phyloP scores from a whole-genome alignment of 1,140 invertebrate genomes.

The Bombus polaris region DNA sequence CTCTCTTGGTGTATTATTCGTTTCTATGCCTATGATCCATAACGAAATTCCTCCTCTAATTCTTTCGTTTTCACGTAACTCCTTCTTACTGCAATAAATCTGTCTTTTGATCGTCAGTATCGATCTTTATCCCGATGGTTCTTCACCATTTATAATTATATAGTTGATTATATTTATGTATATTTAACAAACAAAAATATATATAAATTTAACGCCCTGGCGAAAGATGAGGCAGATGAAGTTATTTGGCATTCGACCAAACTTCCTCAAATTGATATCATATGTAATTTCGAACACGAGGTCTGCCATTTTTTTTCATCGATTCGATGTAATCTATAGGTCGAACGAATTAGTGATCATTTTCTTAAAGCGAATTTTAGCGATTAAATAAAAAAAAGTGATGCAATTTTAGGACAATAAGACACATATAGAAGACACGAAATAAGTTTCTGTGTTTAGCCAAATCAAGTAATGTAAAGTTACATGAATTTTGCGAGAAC shows the following conservation, averaged over 20 bases:
- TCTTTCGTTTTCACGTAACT: conserved; percentile 37
- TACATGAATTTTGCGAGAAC: conserved; percentile 6
- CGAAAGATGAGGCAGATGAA: conserved; percentile 34
- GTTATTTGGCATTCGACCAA: conserved; percentile 34
- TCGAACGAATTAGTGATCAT: not conserved
- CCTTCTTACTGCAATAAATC: conserved; percentile 26
- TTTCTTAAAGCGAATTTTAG: not conserved
- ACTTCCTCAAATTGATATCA: not conserved
- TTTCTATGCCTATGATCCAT: conserved; percentile 11
- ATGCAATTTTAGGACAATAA: conserved; percentile 34
- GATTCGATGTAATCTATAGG: not conserved
- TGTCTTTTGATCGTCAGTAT: conserved; percentile 41
- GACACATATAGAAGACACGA: not conserved
- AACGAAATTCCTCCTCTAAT: not conserved
- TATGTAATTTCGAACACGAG: not conserved
- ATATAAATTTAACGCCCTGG: conserved; percentile 69
- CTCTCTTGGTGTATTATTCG: conserved; percentile 35
- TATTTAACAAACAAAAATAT: conserved; percentile 72
- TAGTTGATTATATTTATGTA: conserved; percentile 77
- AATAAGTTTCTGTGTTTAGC: conserved; percentile 2
- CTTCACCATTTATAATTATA: conserved; percentile 71
- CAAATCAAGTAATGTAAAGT: conserved; percentile 2
- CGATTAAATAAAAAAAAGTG: not conserved
- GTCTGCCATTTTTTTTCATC: conserved; percentile 2
- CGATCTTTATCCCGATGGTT: conserved; percentile 61